These are phyloP conservation scores for Eutolmus rufibarbis DNA, from an alignment of 2,888 invertebrate genomes.

Conservation along the genomic window DNA sequence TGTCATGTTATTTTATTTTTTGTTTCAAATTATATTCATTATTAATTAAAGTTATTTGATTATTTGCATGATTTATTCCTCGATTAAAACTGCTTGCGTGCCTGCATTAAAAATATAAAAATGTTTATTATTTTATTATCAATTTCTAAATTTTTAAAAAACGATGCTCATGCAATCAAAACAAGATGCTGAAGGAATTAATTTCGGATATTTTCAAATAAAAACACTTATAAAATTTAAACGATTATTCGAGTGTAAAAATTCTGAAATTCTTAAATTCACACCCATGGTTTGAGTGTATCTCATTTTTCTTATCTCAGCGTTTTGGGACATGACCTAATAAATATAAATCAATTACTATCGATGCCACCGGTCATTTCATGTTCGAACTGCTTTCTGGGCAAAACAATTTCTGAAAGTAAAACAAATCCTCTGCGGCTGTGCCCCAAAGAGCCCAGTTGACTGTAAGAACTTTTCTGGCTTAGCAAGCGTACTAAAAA, in stretches of 20 bases:
- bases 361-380: not conserved
- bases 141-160: not conserved
- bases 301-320: not conserved
- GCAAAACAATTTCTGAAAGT: not conserved
- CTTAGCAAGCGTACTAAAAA: not conserved
- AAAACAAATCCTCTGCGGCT: not conserved
- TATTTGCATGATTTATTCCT: not conserved
- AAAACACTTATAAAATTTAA: too few relatives aligned
- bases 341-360: not conserved
- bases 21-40: too few relatives aligned
- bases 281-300: not conserved
- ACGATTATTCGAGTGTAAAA: not conserved
- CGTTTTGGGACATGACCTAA: not conserved
- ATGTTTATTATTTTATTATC: not conserved
- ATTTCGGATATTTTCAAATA: too few relatives aligned
- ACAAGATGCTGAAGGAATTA: too few relatives aligned
- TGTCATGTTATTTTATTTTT: too few relatives aligned
- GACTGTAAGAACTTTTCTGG: not conserved
- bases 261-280: not conserved
- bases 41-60: not conserved
- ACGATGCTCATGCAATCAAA: too few relatives aligned
- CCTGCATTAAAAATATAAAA: too few relatives aligned
- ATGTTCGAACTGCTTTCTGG: not conserved
- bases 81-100: not conserved
- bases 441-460: not conserved